phyloP scores from a whole-genome alignment of 2,888 invertebrate genomes.

The Hybos culiciformis region DNA sequence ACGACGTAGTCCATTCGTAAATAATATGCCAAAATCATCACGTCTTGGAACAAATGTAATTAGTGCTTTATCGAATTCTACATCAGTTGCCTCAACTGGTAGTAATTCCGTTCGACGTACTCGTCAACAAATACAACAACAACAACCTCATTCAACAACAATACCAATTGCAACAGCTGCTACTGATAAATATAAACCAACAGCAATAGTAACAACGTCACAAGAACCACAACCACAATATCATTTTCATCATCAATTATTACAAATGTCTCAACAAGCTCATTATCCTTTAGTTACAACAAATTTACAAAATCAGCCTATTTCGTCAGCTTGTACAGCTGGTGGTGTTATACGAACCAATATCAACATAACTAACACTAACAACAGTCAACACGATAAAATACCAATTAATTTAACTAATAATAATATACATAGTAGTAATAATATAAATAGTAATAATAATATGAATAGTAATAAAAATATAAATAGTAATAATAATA shows the following conservation, averaged over 20 bases:
- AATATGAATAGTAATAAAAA: slow-evolving; percentile 20
- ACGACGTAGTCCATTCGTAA: slow-evolving; percentile 67
- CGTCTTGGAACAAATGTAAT: too few relatives aligned
- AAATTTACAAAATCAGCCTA: slow-evolving; percentile 23
- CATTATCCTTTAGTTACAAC: slow-evolving; percentile 23
- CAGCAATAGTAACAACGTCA: slow-evolving; percentile 17
- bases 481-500: slow-evolving; percentile 27
- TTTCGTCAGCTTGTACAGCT: slow-evolving; percentile 4
- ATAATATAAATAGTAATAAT: slow-evolving; percentile 3
- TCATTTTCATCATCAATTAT: slow-evolving; percentile 29
- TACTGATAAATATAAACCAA: slow-evolving; percentile 18
- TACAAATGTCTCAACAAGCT: slow-evolving; percentile 32
- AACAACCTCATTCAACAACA: slow-evolving; percentile 20
- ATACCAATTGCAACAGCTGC: slow-evolving; percentile 17
- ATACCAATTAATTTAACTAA: too few relatives aligned
- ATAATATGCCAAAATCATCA: slow-evolving; percentile 58
- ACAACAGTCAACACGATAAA: slow-evolving; percentile 23
- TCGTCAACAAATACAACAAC: slow-evolving; percentile 17
- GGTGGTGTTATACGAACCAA: slow-evolving; percentile 1
- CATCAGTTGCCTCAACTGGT: slow-evolving; percentile 7
- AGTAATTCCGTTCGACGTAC: slow-evolving; percentile 16
- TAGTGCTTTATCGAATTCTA: slow-evolving; percentile 28
- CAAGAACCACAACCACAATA: too few relatives aligned
- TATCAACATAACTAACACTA: slow-evolving; percentile 7
- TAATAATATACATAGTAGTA: too few relatives aligned